Evolutionary conservation across 2,888 invertebrate species (phyloP).

Genomic region (Melanostoma mellinum): DNA sequence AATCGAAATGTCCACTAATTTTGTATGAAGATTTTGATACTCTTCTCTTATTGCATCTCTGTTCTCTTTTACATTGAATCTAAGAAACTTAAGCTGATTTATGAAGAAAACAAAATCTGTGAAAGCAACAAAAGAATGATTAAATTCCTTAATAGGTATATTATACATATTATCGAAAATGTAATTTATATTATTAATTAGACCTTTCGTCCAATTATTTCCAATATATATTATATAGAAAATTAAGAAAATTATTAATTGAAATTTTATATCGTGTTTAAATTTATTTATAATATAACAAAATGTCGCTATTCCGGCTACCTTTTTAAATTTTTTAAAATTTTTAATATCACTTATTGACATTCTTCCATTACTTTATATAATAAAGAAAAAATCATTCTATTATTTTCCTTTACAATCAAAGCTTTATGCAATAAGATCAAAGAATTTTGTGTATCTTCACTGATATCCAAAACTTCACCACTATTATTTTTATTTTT

Average conservation of each 20-base stretch:
- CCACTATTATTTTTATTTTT: too few relatives aligned
- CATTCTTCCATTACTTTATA: too few relatives aligned
- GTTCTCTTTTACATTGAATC: constrained; percentile 4
- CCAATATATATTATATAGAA: background rate
- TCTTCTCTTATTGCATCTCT: background rate
- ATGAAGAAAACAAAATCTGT: background rate
- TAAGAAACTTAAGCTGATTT: background rate
- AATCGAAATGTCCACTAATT: background rate
- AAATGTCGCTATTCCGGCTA: too few relatives aligned
- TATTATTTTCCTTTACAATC: too few relatives aligned
- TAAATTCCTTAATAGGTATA: background rate
- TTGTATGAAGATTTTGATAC: background rate
- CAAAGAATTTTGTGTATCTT: too few relatives aligned
- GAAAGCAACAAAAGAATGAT: background rate
- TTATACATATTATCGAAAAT: constrained; percentile 9
- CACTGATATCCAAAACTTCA: too few relatives aligned
- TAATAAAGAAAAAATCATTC: too few relatives aligned
- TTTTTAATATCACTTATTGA: too few relatives aligned
- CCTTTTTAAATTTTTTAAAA: too few relatives aligned
- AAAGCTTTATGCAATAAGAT: too few relatives aligned
- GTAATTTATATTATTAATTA: background rate
- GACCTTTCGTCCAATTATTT: background rate
- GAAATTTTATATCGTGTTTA: background rate
- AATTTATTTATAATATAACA: constrained; percentile 9
- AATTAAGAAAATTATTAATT: background rate